Conservation (phyloP, 2,113 vertebrate species). For the Nymphicus hollandicus region DNA sequence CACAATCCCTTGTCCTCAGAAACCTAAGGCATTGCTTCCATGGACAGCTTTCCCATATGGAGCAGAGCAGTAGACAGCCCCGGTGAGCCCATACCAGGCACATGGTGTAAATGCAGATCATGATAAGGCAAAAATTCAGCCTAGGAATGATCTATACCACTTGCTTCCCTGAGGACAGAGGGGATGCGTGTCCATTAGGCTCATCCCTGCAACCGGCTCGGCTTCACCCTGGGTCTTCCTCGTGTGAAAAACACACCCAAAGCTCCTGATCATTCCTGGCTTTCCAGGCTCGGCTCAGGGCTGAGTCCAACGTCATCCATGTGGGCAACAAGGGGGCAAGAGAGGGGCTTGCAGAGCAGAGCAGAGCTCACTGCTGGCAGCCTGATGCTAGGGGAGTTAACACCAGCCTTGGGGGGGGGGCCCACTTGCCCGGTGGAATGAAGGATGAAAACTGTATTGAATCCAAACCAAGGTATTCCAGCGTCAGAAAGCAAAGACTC, state of each 20-base stretch:
- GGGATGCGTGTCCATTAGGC: fast-evolving
- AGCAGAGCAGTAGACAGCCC: neutral
- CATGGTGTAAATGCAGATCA: neutral
- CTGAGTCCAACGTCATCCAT: fast-evolving
- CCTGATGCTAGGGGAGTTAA: neutral
- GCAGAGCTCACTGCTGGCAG: neutral
- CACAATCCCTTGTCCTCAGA: neutral
- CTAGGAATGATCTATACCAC: neutral
- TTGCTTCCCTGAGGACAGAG: neutral
- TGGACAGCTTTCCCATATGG: fast-evolving
- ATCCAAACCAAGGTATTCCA: neutral
- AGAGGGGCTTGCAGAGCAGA: neutral
- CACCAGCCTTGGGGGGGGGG: neutral
- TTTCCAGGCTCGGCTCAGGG: neutral
- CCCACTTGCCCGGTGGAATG: fast-evolving
- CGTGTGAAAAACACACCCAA: fast-evolving
- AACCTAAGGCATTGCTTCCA: neutral
- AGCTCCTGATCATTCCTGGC: neutral
- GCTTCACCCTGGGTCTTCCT: neutral
- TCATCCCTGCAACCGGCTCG: neutral
- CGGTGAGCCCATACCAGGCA: neutral
- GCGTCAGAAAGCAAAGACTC: neutral
- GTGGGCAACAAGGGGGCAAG: neutral
- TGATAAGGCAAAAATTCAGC: neutral
- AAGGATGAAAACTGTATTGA: neutral